Evolutionary conservation across 2,888 invertebrate genomes (phyloP), one percentile per base, ranked within the genome.

Genomic region (Eupithecia inturbata): DNA sequence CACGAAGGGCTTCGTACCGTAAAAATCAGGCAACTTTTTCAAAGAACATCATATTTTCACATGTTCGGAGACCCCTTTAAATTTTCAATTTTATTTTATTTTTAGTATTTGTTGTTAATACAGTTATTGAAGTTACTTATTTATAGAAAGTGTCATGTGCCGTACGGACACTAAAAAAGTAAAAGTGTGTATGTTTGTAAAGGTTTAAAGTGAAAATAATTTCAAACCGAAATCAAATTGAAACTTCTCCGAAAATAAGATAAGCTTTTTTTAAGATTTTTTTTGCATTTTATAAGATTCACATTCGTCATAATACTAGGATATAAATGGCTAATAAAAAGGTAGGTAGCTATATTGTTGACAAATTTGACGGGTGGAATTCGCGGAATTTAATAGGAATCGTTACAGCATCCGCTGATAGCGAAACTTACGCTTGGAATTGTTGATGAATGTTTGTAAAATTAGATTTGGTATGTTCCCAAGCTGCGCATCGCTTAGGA

Each of bases 401-500:
- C 62, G 49, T 53, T 53, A 22, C 31, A 62, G 31, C 31, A 62
- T 31, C 19, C 19, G 31, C 7, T 62, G 19, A 62, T 28, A 31
- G 9, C 19, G 7, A 62, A 31, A 62, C 64, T 31, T 64, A 31
- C 19, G 22, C 60, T 36, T 60, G 45, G 73, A 77, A 77, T 77
- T 76, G 4, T 60, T 60, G 14, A 78, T 70, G 45, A 70, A 75
- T 76, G 73, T 74, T 5, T 60, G 28, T 6, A 60, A 60, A 62
- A 62, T 62, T 19, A 31, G 62, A 62, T 31, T 62, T 66, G 66
- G 49, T 57, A 76, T 70, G 67, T 71, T 68, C 45, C 70, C 41
- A 69, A 76, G 57, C n/a, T 64, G 72, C 73, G 68, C 74, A 70
- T 69, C 67, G 72, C 41, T 77, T 68, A 63, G 63, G 67, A 72